Percentiles rank a stretch among this genome's conserved stretches.
Evolutionary conservation across 2,888 invertebrate species (phyloP).

Genomic region (Hoplodrina blanda): DNA sequence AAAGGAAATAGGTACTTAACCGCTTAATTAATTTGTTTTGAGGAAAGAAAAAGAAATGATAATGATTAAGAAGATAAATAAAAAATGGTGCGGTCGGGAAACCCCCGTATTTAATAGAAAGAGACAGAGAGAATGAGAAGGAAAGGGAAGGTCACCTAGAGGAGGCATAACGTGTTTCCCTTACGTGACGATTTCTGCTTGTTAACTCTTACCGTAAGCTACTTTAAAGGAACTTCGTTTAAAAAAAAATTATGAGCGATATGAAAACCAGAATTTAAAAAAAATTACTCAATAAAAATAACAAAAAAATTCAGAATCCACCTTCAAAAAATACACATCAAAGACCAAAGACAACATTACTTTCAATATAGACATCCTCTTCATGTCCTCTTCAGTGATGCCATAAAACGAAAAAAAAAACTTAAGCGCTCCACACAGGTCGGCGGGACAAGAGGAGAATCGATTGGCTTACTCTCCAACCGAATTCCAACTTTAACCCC

Average conservation of each 20-base stretch:
- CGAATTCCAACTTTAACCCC: accelerated
- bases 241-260: not conserved
- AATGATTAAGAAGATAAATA: too few relatives aligned
- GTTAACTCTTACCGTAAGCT: too few relatives aligned
- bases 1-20: too few relatives aligned
- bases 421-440: constrained; percentile 52
- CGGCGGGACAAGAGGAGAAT: constrained; percentile 47
- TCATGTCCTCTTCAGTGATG: constrained; percentile 21
- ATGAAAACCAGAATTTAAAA: not conserved
- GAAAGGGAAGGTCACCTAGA: too few relatives aligned
- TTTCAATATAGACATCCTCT: constrained; percentile 42
- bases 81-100: too few relatives aligned
- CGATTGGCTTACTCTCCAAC: constrained; percentile 33
- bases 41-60: not conserved
- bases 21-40: not conserved
- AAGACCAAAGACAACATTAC: constrained; percentile 44
- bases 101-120: too few relatives aligned
- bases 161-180: too few relatives aligned
- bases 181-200: too few relatives aligned
- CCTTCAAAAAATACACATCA: constrained; percentile 27
- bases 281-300: not conserved
- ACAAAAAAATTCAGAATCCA: constrained; percentile 4
- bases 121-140: too few relatives aligned
- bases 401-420: constrained; percentile 47
- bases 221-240: too few relatives aligned